Evolutionary conservation across 2,888 invertebrate species (phyloP).

Genomic region (Camponotus fellah): DNA sequence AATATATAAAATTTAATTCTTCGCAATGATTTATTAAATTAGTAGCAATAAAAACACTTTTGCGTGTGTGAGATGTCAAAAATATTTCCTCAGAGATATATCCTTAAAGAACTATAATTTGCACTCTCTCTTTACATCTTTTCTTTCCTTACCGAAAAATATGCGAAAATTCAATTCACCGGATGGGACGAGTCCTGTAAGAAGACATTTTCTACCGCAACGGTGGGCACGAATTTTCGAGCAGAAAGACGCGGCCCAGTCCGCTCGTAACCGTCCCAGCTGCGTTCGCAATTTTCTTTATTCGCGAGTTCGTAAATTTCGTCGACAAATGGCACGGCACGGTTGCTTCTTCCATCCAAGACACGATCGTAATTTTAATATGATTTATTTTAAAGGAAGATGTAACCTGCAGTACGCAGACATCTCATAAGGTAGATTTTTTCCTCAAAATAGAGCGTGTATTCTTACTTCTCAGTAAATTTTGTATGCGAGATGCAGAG

Average conservation of each 20-base stretch:
- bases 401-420: neutral
- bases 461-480: neutral
- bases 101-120: neutral
- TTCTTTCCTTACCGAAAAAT: conserved; percentile 8
- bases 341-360: neutral
- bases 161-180: conserved; percentile 29
- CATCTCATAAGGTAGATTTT: neutral
- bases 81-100: conserved; percentile 1
- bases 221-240: conserved; percentile 15
- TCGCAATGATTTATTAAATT: neutral
- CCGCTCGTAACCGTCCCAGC: conserved; percentile 32
- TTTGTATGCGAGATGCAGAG: neutral
- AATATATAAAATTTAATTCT: neutral
- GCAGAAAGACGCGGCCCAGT: neutral
- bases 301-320: conserved; percentile 44
- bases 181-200: neutral
- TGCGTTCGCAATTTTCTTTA: conserved; percentile 44
- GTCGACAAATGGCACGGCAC: neutral
- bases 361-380: conserved; percentile 25
- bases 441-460: neutral
- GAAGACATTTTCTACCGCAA: conserved; percentile 3
- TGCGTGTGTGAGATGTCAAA: neutral
- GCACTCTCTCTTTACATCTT: neutral
- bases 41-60: neutral
- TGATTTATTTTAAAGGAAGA: conserved; percentile 12